A percentile compares a stretch with the other conserved stretches of the same genome.
Evolutionary conservation across 2,113 vertebrate genomes (phyloP).

Genomic region (Struthidea cinerea): DNA sequence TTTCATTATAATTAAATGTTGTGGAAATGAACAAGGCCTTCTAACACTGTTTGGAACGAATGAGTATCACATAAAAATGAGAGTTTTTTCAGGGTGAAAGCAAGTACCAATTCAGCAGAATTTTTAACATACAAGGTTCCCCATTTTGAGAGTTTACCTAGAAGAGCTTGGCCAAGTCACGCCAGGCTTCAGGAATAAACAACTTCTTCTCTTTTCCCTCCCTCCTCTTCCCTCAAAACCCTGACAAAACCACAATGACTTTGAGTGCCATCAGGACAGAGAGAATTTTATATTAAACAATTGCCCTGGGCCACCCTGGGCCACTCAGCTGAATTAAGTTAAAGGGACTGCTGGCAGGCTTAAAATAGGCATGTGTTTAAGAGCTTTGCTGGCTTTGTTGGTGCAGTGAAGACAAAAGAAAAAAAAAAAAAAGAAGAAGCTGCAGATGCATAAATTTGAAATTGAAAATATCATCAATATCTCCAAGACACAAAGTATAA

Average conservation of each 20-base stretch:
- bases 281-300: not conserved
- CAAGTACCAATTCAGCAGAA: not conserved
- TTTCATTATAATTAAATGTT: not conserved
- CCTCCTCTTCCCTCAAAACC: not conserved
- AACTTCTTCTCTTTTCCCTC: not conserved
- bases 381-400: not conserved
- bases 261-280: not conserved
- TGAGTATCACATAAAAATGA: accelerated
- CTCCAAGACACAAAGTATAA: not conserved
- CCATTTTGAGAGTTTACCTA: not conserved
- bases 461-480: not conserved
- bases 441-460: not conserved
- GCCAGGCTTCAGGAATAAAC: not conserved
- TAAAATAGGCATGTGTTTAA: not conserved
- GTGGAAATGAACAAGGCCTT: not conserved
- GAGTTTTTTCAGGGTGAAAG: not conserved
- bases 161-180: not conserved
- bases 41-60: not conserved
- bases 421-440: not conserved
- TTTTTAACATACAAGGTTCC: not conserved
- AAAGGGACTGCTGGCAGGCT: not conserved
- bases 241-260: not conserved
- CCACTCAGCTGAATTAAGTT: not conserved
- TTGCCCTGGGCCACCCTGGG: not conserved
- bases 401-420: not conserved